These are phyloP conservation scores for Dufourea novaeangliae DNA, from an alignment of 1,140 invertebrate genomes.

Conservation along the genomic window DNA sequence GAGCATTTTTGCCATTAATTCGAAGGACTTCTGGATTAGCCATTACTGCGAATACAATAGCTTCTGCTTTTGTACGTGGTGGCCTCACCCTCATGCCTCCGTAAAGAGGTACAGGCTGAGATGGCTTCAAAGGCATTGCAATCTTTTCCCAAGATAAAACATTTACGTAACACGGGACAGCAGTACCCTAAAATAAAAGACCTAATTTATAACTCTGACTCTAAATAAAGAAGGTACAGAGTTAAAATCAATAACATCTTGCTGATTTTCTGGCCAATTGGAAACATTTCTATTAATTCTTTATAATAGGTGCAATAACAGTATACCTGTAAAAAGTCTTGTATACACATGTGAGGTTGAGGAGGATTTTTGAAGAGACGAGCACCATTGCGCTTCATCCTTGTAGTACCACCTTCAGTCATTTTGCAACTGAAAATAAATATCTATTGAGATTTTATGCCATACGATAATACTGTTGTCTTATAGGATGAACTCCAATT, in stretches of 20 bases:
- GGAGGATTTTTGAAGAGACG: conserved; percentile 87
- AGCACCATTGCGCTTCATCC: conserved; percentile 74
- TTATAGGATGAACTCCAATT: background rate
- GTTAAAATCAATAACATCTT: background rate
- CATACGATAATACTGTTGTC: background rate
- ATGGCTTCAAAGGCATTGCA: conserved; percentile 84
- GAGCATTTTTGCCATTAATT: conserved; percentile 85
- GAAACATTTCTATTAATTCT: background rate
- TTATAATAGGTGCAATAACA: background rate
- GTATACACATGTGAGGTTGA: conserved; percentile 89
- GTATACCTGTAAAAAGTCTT: conserved; percentile 84
- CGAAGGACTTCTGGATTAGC: conserved; percentile 86
- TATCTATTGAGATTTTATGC: background rate
- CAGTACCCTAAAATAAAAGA: conserved; percentile 69
- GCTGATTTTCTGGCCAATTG: background rate
- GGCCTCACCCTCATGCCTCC: conserved; percentile 87
- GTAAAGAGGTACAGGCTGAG: conserved; percentile 85
- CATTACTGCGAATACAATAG: conserved; percentile 87
- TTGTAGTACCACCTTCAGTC: conserved; percentile 71
- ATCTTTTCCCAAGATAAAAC: conserved; percentile 88
- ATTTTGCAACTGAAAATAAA: conserved; percentile 69
- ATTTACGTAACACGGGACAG: conserved; percentile 84
- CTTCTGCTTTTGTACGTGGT: conserved; percentile 83
- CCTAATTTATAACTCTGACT: conserved; percentile 19
- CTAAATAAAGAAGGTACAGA: no score